phyloP scores from a whole-genome alignment of 2,113 vertebrate genomes.

The Turnix velox region DNA sequence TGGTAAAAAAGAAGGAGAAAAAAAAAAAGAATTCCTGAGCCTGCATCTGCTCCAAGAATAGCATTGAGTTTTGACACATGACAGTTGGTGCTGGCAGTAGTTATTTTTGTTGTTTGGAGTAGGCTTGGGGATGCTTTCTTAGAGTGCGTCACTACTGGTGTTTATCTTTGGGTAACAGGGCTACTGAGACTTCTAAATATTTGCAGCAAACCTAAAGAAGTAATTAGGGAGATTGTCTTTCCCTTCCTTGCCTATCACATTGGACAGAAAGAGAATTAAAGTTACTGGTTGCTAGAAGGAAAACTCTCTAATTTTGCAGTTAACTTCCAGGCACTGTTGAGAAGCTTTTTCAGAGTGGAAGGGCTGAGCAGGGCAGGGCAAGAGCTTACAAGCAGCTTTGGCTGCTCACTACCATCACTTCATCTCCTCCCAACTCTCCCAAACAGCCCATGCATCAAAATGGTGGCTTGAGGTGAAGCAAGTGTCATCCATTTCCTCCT shows the following conservation, averaged over 20 bases:
- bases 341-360: background rate
- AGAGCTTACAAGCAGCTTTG: background rate
- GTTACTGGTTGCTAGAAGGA: background rate
- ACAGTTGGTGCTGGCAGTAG: slow-evolving; percentile 37
- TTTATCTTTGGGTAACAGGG: background rate
- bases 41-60: slow-evolving; percentile 51
- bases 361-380: background rate
- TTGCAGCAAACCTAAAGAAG: slow-evolving; percentile 16
- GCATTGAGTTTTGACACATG: slow-evolving; percentile 37
- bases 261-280: background rate
- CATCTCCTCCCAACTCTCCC: background rate
- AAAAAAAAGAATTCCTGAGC: background rate
- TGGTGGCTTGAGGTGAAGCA: background rate
- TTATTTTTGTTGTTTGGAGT: slow-evolving; percentile 4
- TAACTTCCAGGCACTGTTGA: background rate
- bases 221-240: background rate
- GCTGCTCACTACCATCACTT: background rate
- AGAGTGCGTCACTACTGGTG: background rate
- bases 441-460: fast-evolving
- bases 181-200: background rate
- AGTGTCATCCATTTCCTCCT: background rate
- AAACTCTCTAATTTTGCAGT: background rate
- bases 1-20: background rate
- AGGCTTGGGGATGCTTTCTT: slow-evolving; percentile 10
- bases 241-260: background rate